Base-by-base conservation (phyloP, 2,888 invertebrate species). In the Caenorhabditis parvicauda region DNA sequence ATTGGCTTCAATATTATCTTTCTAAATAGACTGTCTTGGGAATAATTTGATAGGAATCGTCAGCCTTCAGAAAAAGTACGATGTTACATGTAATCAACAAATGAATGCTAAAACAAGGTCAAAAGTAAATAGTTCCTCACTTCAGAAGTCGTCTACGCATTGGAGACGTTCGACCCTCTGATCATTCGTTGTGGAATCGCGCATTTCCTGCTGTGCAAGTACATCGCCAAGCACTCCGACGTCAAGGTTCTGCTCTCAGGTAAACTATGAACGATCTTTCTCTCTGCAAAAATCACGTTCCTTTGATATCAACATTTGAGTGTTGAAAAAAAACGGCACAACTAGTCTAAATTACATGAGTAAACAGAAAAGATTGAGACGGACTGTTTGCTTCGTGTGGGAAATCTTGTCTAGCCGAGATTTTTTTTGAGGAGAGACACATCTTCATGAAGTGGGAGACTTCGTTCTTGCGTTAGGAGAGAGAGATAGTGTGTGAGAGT, bases 91-190 rank as follows among this genome's bases (percentile, higher is more conserved):
- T n/a, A n/a, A n/a, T n/a, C n/a, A n/a, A 44, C 27, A 12, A 14
- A 25, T 9, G 12, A 14, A 24, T 17, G 7, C 12, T 9, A 17
- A 9, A 22, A 12, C n/a, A 39, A 22, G 6, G 21, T 44, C 3
- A 7, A 22, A 4, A n/a, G n/a, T n/a, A n/a, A n/a, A n/a, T n/a
- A n/a, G n/a, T n/a, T n/a, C n/a, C n/a, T n/a, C n/a, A n/a, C n/a
- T 74, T 53, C 61, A 77, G 80, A 80, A 57, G 80, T 80, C 12
- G 66, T 80, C 24, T 75, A 76, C 52, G 75, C 80, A 27, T 55
- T 80, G 54, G 80, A 80, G 52, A 80, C 78, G 25, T 80, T 77
- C 56, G 80, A 80, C 48, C 80, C 80, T 9, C 60, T 76, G 37
- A 70, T 80, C 57, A 71, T 80, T 35, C 73, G 80, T 27, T 80